Conservation (phyloP, 2,797 vertebrate genomes). For the Pyrocephalus nanus region DNA sequence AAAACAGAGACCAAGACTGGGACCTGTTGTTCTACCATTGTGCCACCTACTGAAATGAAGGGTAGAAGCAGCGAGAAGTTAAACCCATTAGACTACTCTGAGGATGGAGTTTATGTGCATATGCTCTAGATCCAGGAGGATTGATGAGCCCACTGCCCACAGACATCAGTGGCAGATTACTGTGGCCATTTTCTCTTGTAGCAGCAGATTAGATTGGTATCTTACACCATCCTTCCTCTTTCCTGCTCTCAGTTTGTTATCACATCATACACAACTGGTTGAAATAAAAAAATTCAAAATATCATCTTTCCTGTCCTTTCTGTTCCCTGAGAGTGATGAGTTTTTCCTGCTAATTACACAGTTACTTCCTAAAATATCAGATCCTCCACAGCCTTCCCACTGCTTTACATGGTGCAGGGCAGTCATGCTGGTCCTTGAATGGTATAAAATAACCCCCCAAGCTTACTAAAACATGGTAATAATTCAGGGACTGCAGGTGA, state of each 20-base stretch:
- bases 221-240: background rate
- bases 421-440: background rate
- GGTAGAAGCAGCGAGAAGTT: background rate
- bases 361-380: background rate
- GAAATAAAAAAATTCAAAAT: background rate
- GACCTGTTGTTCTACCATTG: background rate
- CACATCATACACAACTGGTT: background rate
- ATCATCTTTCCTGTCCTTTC: background rate
- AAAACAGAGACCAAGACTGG: background rate
- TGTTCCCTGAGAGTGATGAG: rapidly evolving
- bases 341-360: background rate
- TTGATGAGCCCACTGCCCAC: background rate
- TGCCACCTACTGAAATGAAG: background rate
- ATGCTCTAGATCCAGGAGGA: background rate
- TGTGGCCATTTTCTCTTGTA: background rate
- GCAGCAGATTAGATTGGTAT: background rate
- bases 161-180: background rate
- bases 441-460: background rate
- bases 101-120: background rate
- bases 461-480: rapidly evolving
- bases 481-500: background rate
- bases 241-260: background rate
- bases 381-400: background rate
- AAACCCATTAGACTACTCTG: background rate
- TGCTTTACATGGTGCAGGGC: background rate